Conservation (phyloP, 2,113 vertebrate species). For the Pelecanus crispus region DNA sequence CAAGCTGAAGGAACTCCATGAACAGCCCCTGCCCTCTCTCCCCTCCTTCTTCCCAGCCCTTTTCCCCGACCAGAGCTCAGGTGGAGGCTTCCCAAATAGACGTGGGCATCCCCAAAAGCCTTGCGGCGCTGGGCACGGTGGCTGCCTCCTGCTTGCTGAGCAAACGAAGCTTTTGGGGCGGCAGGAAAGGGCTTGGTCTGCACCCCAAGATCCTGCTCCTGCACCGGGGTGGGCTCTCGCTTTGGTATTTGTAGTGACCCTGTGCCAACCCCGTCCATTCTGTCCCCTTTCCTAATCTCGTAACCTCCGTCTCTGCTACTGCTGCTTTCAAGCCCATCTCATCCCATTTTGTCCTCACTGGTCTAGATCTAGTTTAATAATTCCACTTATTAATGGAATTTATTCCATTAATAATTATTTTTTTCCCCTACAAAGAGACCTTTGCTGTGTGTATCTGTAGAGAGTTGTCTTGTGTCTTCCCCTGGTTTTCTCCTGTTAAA, state of each 20-base stretch:
- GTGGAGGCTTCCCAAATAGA: background rate
- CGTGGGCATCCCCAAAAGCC: background rate
- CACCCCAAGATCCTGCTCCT: background rate
- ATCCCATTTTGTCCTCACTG: background rate
- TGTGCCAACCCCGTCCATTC: background rate
- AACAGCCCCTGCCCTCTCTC: background rate
- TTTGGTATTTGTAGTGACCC: background rate
- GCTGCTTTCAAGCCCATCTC: background rate
- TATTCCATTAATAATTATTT: background rate
- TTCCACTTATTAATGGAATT: conserved; percentile 1
- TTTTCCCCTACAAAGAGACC: background rate
- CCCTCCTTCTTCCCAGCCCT: background rate
- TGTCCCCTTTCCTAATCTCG: background rate
- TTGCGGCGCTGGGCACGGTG: fast-evolving
- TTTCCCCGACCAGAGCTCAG: background rate
- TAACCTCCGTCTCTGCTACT: background rate
- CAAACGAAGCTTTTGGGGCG: background rate
- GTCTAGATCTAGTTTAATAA: background rate
- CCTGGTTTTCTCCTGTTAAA: background rate
- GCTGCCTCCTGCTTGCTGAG: background rate
- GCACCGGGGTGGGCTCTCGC: fast-evolving
- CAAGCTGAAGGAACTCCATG: background rate
- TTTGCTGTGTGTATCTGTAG: background rate
- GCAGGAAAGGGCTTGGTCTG: background rate
- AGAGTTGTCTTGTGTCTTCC: background rate